phyloP scores from a whole-genome alignment of 2,113 vertebrate genomes.

The Microtus ochrogaster region DNA sequence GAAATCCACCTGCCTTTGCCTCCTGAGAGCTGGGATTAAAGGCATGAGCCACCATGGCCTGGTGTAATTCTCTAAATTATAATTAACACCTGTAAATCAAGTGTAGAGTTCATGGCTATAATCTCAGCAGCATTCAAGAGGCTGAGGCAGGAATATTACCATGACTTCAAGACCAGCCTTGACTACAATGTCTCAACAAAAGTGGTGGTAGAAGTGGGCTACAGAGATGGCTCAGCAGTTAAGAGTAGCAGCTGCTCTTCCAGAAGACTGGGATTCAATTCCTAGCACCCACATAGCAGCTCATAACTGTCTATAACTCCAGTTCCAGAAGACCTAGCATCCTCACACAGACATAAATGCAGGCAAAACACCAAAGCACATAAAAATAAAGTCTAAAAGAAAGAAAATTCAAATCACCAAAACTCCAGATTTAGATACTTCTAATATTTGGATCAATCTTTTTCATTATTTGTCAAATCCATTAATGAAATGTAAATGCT shows the following conservation, averaged over 20 bases:
- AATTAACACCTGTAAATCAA: not conserved
- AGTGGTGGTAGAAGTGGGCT: not conserved
- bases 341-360: too few species aligned
- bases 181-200: not conserved
- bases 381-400: not conserved
- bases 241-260: not conserved
- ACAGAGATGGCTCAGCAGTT: not conserved
- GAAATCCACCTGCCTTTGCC: too few species aligned
- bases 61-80: not conserved
- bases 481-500: not conserved
- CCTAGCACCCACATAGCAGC: not conserved
- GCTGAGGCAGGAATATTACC: not conserved
- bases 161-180: not conserved
- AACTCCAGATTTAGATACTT: not conserved
- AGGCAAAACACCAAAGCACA: too few species aligned
- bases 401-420: not conserved
- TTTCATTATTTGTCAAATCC: not conserved
- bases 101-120: not conserved
- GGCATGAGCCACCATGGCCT: too few species aligned
- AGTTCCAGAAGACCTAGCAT: too few species aligned
- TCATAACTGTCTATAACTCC: too few species aligned
- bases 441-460: not conserved
- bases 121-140: not conserved
- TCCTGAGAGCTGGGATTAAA: too few species aligned
- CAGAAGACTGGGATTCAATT: not conserved